Percentiles rank a stretch among this genome's conserved stretches.
Conservation (phyloP, 2,113 vertebrate species). For the Malurus alboscapulatus region DNA sequence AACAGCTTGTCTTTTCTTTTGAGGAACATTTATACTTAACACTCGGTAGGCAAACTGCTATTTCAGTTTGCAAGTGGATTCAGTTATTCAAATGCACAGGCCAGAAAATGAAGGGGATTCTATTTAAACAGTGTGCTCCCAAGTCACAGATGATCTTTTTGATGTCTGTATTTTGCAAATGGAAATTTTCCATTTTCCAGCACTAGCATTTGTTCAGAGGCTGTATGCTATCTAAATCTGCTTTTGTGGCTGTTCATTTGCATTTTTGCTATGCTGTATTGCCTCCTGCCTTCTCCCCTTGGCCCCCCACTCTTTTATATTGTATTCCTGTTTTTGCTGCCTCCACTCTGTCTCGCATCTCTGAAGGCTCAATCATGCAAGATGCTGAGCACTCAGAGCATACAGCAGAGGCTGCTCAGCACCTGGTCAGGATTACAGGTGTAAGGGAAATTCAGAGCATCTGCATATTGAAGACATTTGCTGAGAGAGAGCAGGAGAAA, state of each 20-base stretch:
- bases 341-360: not conserved
- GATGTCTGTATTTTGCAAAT: slow-evolving; percentile 70
- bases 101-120: slow-evolving; percentile 68
- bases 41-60: slow-evolving; percentile 66
- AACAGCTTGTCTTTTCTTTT: slow-evolving; percentile 70
- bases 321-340: slow-evolving; percentile 34
- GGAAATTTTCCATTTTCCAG: slow-evolving; percentile 67
- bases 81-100: slow-evolving; percentile 63
- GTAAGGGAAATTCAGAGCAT: not conserved
- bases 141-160: slow-evolving; percentile 70
- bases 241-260: slow-evolving; percentile 53
- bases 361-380: not conserved
- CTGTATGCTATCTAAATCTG: slow-evolving; percentile 54
- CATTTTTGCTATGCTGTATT: slow-evolving; percentile 21
- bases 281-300: not conserved
- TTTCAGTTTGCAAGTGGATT: slow-evolving; percentile 66
- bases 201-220: slow-evolving; percentile 48
- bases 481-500: not conserved
- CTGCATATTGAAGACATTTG: not conserved
- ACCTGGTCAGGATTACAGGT: not conserved
- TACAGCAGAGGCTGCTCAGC: not conserved
- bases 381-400: not conserved
- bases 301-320: slow-evolving; percentile 7
- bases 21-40: slow-evolving; percentile 64
- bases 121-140: slow-evolving; percentile 62